Evolutionary conservation across 2,888 invertebrate species (phyloP).

Genomic region (Tetragonula carbonaria): DNA sequence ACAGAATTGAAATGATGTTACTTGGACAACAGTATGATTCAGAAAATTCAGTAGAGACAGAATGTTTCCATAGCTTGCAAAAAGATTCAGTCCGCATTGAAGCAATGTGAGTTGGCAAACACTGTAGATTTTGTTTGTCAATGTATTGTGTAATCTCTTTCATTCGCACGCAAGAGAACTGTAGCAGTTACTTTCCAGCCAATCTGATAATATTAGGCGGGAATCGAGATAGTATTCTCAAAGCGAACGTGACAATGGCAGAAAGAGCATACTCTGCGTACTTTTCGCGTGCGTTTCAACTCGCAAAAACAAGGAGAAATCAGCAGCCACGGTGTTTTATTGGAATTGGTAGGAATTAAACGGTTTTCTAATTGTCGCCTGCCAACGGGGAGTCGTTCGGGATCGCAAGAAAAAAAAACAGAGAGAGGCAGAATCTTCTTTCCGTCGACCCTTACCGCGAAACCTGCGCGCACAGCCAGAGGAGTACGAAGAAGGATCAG

Average conservation of each 20-base stretch:
- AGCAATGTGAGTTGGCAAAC: no score
- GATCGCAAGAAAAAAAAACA: slow-evolving; percentile 59
- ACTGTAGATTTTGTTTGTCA: no score
- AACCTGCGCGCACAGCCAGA: slow-evolving; percentile 19
- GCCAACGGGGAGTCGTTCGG: slow-evolving; percentile 57
- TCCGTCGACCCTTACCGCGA: slow-evolving; percentile 44
- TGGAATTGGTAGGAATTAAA: background rate
- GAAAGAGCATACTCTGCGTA: slow-evolving; percentile 2
- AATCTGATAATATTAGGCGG: background rate
- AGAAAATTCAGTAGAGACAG: no score
- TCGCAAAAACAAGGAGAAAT: background rate
- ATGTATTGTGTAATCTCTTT: no score
- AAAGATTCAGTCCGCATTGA: no score
- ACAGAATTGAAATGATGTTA: no score
- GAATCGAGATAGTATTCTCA: background rate
- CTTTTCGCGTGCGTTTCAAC: background rate
- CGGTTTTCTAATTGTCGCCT: slow-evolving; percentile 56
- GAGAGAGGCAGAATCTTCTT: slow-evolving; percentile 40
- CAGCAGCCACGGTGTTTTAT: background rate
- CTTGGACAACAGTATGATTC: no score
- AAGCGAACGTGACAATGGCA: slow-evolving; percentile 19
- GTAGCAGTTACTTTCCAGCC: no score
- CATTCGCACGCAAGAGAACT: no score
- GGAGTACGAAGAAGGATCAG: slow-evolving; percentile 26
- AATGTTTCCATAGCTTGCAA: no score